Evolutionary conservation across 2,113 vertebrate genomes (phyloP).

Genomic region (Cinclus cinclus): DNA sequence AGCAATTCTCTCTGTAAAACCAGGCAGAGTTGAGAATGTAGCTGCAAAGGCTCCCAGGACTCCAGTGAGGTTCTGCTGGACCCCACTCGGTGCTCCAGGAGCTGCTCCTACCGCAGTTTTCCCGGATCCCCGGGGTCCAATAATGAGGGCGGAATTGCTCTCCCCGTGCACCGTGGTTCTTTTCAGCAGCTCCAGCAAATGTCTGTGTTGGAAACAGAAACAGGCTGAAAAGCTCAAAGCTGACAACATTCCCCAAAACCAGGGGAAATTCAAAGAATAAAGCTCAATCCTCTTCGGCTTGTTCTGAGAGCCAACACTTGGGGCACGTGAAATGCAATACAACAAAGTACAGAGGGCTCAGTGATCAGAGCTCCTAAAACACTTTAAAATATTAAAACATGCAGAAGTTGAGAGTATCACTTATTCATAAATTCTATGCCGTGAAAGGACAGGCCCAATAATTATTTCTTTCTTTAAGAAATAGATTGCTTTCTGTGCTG

Average conservation of each 20-base stretch:
- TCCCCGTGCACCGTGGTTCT: constrained; percentile 88
- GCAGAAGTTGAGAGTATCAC: neutral
- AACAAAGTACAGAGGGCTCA: neutral
- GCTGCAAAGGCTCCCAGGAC: neutral
- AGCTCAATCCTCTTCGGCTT: rapidly evolving
- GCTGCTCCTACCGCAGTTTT: constrained; percentile 83
- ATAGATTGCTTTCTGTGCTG: neutral
- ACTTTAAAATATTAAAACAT: neutral
- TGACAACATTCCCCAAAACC: neutral
- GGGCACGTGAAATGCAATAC: neutral
- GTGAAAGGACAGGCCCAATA: neutral
- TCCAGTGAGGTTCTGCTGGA: neutral
- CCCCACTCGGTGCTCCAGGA: rapidly evolving
- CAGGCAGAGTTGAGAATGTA: neutral
- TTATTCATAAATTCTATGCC: neutral
- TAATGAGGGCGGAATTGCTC: constrained; percentile 92
- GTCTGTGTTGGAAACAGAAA: constrained; percentile 73
- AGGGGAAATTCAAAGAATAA: neutral
- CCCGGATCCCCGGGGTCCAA: constrained; percentile 90
- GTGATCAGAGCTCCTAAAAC: neutral
- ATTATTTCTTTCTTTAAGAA: neutral
- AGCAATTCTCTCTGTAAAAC: neutral
- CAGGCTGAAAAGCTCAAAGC: neutral
- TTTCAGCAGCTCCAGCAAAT: constrained; percentile 89
- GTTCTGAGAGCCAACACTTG: neutral